Conservation (phyloP, 2,888 invertebrate genomes). For the Poecilus cupreus region DNA sequence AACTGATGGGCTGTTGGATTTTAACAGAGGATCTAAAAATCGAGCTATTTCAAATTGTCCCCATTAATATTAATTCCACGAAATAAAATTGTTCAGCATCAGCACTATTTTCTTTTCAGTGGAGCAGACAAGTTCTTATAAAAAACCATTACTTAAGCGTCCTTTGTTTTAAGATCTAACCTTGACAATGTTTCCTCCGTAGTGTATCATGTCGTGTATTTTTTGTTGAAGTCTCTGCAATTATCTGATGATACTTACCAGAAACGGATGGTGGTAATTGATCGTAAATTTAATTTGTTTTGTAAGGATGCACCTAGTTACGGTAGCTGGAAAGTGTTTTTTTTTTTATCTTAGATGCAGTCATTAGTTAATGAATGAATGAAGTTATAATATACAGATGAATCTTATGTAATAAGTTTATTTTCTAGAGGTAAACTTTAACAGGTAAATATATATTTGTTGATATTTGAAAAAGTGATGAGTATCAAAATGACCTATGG, state of each 20-base stretch:
- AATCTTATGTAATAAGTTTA: background rate
- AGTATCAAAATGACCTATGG: constrained; percentile 25
- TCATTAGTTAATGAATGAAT: background rate
- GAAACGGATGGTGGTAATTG: constrained; percentile 47
- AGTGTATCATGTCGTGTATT: constrained; percentile 13
- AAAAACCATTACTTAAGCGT: constrained; percentile 37
- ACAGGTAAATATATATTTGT: too few species aligned
- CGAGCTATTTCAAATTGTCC: too few species aligned
- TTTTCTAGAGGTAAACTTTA: background rate
- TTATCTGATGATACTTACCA: constrained; percentile 40
- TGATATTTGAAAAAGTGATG: background rate
- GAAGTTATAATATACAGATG: background rate
- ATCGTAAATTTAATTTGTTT: background rate
- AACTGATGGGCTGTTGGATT: too few species aligned
- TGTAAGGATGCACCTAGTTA: constrained; percentile 18
- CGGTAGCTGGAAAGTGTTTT: background rate
- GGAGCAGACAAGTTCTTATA: constrained; percentile 23
- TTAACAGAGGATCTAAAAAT: too few species aligned
- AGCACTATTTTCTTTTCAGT: constrained; percentile 3
- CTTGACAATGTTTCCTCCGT: constrained; percentile 45
- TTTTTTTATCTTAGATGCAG: background rate
- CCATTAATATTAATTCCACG: too few species aligned
- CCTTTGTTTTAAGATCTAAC: constrained; percentile 43
- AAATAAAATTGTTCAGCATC: too few species aligned
- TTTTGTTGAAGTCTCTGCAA: background rate